A percentile compares a stretch with the other conserved stretches of the same genome.
Conservation (phyloP, 1,140 invertebrate genomes). For the Arion vulgaris region DNA sequence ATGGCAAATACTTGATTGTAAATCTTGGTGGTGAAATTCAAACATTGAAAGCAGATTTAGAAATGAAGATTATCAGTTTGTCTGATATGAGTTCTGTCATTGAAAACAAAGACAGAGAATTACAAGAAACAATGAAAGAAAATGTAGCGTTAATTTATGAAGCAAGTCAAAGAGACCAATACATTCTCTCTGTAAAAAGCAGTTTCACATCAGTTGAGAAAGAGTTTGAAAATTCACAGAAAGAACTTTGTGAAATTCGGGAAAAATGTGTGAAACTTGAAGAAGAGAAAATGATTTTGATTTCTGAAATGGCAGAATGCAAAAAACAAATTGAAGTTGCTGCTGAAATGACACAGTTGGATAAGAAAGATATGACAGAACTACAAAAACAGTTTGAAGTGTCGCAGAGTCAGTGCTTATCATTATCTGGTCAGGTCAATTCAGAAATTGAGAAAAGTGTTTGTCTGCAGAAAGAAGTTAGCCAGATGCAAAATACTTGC, state of each 20-base stretch:
- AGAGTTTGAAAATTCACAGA: not conserved
- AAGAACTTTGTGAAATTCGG: not conserved
- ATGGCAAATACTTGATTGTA: not conserved
- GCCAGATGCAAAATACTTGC: not conserved
- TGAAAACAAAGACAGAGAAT: not conserved
- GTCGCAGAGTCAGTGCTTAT: not conserved
- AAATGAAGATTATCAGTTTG: not conserved
- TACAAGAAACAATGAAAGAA: not conserved
- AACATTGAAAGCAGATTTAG: not conserved
- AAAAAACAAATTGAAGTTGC: not conserved
- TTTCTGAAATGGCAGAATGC: not conserved
- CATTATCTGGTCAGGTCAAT: not conserved
- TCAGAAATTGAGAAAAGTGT: not conserved
- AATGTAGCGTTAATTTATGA: not conserved
- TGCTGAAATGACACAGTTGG: not conserved
- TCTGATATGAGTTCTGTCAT: not conserved
- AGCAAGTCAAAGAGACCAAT: not conserved
- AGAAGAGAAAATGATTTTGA: not conserved
- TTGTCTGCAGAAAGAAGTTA: not conserved
- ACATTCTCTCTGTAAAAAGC: not conserved
- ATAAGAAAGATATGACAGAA: not conserved
- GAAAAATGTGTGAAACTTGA: not conserved
- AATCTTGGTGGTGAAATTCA: not conserved
- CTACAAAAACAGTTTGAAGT: not conserved
- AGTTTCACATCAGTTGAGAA: not conserved